Base-by-base conservation (phyloP, 2,888 invertebrate genomes). In the Drosophila algonquin region DNA sequence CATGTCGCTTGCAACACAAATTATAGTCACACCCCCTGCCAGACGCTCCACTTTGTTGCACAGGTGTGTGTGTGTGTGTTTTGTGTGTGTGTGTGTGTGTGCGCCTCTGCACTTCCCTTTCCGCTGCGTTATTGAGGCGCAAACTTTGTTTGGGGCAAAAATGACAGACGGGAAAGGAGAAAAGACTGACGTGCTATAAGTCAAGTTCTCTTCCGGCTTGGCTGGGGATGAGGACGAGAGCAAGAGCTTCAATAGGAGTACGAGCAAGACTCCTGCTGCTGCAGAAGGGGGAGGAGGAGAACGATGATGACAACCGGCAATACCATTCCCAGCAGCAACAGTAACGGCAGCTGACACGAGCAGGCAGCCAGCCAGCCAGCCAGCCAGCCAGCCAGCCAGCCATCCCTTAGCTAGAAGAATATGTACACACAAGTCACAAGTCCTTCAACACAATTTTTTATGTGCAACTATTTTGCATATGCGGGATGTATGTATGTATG, bases 171-270 rank as follows among this genome's bases (percentile, higher is more conserved):
- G 50, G 46, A 47, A 52, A 44, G 35, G 18, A 27, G 24, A 32
- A n/a, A 24, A 50, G 24, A 54, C 30, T 48, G 56, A 48, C 46
- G 10, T 73, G 51, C 60, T 64, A 69, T 71, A 89, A 90, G 90
- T 90, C 90, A 90, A 90, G 89, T 89, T 90, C 80, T 81, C 89
- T 89, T 91, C 90, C 91, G 87, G 89, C 80, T 83, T 77, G 30
- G 62, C 55, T 6, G 6, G 40, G 40, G 44, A 61, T 56, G 18
- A 58, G 40, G 35, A 61, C 54, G 18, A 58, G 32, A 63, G 61
- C 40, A 40, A 50, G 59, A 57, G 51, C 55, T 32, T 24, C 45
- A 51, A 12, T 24, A 14, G 47, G 54, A 35, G 55, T 12, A 24
- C 24, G n/a, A 32, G 7, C 16, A 59, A 48, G 51, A 40, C 24